Evolutionary conservation across 1,140 invertebrate genomes (phyloP).

Genomic region (Aphidius gifuensis): DNA sequence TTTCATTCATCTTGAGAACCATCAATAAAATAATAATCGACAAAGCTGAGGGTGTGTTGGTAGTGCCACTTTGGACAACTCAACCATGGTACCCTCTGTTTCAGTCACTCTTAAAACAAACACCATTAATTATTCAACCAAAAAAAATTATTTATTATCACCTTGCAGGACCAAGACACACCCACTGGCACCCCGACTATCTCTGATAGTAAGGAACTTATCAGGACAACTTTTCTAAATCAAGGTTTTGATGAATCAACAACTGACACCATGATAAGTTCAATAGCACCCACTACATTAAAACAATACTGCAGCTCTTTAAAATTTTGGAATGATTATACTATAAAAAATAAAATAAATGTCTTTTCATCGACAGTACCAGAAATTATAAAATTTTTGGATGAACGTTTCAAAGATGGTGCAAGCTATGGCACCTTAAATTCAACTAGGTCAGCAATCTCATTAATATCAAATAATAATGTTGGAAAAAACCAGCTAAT

Average conservation of each 20-base stretch:
- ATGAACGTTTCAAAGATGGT: neutral
- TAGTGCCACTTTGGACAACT: conserved; percentile 8
- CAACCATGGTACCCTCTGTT: conserved; percentile 23
- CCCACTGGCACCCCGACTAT: conserved; percentile 17
- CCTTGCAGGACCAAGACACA: conserved; percentile 20
- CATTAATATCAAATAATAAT: conserved; percentile 20
- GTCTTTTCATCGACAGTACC: conserved; percentile 7
- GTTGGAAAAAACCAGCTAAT: conserved; percentile 26
- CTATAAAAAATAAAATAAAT: conserved; percentile 18
- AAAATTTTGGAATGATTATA: conserved; percentile 26
- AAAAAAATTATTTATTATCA: conserved; percentile 13
- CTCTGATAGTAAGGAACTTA: conserved; percentile 30
- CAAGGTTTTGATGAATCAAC: conserved; percentile 23
- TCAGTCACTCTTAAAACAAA: conserved; percentile 2
- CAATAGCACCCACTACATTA: conserved; percentile 28
- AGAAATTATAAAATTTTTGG: conserved; percentile 22
- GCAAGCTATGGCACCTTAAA: conserved; percentile 32
- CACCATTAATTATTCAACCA: conserved; percentile 7
- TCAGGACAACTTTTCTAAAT: conserved; percentile 27
- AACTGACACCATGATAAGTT: conserved; percentile 28
- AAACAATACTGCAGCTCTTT: conserved; percentile 33
- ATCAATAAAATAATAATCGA: conserved; percentile 17
- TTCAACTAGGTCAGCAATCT: conserved; percentile 26
- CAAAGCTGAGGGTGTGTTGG: conserved; percentile 6
- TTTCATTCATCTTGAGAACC: conserved; percentile 12